These are phyloP conservation scores for Rhynchotus rufescens DNA, from an alignment of 2,797 vertebrate genomes.

Conservation along the genomic window DNA sequence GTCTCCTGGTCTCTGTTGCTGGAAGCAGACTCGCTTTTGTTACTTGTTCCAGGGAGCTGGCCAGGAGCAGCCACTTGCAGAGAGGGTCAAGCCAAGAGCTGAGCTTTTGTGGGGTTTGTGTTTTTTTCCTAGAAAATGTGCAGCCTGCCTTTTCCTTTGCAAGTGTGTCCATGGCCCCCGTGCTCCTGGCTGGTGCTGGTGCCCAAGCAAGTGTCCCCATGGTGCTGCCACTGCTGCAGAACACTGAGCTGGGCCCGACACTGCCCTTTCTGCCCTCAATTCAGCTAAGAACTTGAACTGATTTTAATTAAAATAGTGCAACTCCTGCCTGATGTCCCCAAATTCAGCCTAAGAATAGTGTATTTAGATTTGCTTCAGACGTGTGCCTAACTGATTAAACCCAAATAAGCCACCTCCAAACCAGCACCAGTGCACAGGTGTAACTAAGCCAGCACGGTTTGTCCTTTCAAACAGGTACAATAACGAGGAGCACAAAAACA, in stretches of 20 bases:
- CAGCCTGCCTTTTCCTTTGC: conserved; percentile 6
- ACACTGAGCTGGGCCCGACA: neutral
- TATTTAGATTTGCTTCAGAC: neutral
- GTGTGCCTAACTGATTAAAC: neutral
- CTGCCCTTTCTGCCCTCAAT: neutral
- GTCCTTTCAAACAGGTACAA: neutral
- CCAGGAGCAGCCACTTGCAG: conserved; percentile 42
- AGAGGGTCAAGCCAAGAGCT: conserved; percentile 34
- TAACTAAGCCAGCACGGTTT: neutral
- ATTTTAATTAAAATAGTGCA: conserved; percentile 20
- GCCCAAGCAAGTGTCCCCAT: neutral
- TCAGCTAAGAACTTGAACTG: neutral
- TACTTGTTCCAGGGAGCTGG: conserved; percentile 51
- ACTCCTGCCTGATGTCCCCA: neutral
- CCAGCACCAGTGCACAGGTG: neutral
- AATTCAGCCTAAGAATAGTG: neutral
- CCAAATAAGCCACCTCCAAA: neutral
- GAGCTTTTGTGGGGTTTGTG: neutral
- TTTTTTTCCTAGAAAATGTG: neutral
- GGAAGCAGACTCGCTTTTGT: neutral
- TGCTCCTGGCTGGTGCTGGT: rapidly evolving
- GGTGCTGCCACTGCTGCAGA: neutral
- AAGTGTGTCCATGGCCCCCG: neutral
- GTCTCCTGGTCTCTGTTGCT: conserved; percentile 41
- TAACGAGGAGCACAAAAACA: conserved; percentile 38